Evolutionary conservation across 2,797 vertebrate species (phyloP), one percentile per base, ranked within the genome.

Genomic region (Catostomus latipinnis): DNA sequence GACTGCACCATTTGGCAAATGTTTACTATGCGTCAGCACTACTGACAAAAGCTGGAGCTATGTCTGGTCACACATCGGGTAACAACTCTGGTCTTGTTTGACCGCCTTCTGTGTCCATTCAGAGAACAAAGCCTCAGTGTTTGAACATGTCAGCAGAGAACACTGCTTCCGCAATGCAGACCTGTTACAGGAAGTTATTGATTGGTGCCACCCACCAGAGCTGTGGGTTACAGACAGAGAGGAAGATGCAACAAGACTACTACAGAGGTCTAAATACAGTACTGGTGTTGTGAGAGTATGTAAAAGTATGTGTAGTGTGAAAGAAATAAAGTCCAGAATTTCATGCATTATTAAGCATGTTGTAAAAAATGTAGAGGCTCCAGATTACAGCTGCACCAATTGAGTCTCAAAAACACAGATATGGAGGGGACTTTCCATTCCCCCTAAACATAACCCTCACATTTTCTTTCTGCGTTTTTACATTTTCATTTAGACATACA

Each of bases 1-100:
- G 90, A 91, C 87, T 82, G 71, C 84, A 86, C 76, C 71, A 81
- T 88, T 90, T 91, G 90, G 86, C 90, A 90, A 90, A 91, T 86
- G 86, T 91, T 91, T 89, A 86, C 78, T 76, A 77, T 84, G 76
- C 53, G 78, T 90, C 83, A 76, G 85, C 83, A 89, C 89, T 88
- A 89, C 87, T 81, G 56, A 93, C 89, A 92, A 89, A 87, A 73
- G 70, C 78, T 56, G 6, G 60, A 68, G 82, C 75, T 18, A 34
- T 82, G 80, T 86, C 81, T 85, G 78, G 81, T 81, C 85, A 86
- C 86, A 83, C 81, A 66, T 57, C 61, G 1, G 62, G 85, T 18
- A 68, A 92, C 88, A 90, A 88, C 86, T 81, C 81, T 73, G 83
- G 60, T 74, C 87, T 88, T 91, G 90, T 92, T 82, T 11, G 70